Conservation (phyloP, 2,113 vertebrate genomes). For the Odocoileus virginianus region DNA sequence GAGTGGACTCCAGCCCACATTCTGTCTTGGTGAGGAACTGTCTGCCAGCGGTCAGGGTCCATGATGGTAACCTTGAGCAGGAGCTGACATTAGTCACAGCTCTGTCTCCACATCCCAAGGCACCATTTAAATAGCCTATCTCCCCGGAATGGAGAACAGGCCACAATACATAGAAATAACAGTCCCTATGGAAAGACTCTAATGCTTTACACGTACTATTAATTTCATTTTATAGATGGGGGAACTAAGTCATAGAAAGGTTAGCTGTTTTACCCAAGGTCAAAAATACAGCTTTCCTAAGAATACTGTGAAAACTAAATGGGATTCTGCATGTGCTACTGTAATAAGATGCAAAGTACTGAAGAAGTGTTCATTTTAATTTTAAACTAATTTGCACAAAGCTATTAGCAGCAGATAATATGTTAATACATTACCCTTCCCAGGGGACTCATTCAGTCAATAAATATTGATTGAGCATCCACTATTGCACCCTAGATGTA, state of each 20-base stretch:
- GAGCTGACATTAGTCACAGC: background rate
- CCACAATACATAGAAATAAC: background rate
- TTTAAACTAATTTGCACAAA: conserved; percentile 64
- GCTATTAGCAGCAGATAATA: conserved; percentile 59
- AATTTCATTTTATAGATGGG: background rate
- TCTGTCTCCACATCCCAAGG: background rate
- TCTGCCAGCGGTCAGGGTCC: background rate
- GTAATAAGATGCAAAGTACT: conserved; percentile 46
- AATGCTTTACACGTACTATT: background rate
- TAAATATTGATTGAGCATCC: conserved; percentile 55
- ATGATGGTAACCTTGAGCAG: background rate
- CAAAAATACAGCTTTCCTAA: background rate
- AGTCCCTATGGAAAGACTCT: background rate
- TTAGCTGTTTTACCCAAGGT: background rate
- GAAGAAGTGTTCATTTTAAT: conserved; percentile 45
- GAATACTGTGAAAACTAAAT: conserved; percentile 32
- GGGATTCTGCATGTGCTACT: background rate
- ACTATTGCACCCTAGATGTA: background rate
- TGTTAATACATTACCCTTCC: conserved; percentile 54
- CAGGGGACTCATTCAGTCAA: conserved; percentile 26
- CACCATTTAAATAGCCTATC: background rate
- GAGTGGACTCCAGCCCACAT: background rate
- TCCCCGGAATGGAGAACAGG: background rate
- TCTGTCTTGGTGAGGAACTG: background rate
- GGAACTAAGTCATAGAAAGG: background rate